Base-by-base conservation (phyloP, 2,113 vertebrate species). In the Chlorodrepanis virens region DNA sequence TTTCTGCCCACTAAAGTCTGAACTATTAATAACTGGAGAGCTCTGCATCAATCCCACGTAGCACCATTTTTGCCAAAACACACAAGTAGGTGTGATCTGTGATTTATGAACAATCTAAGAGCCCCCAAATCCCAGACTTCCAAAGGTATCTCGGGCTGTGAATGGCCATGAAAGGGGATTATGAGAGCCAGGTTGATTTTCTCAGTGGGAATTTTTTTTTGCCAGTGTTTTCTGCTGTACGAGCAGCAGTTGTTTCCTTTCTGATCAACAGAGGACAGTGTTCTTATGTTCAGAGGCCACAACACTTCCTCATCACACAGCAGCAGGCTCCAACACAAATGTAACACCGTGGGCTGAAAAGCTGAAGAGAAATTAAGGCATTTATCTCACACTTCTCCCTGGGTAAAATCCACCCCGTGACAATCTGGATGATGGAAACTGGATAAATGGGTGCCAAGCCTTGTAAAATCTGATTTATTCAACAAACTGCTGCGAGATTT, bases 261-360 rank as follows among this genome's bases (percentile, higher is more conserved):
- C 96, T 68, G 88, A 96, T 96, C 96, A 96, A 96, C 94, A 95
- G 96, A 95, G 96, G 96, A 96, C 94, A 96, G 94, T 94, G 1
- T 96, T 96, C 95, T 91, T 95, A 96, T 97, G 40, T 94, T 83
- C 83, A 94, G 93, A 90, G 64, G 31, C 85, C 42, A 74, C 72
- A 92, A 27, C 28, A 86, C 11, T 9, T 88, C 82, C 72, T 91
- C 81, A 75, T 60, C 64, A 61, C 64, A 31, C 92, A 59, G 90
- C 92, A 96, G 72, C 92, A 49, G 42, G 71, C 81, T 76, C 61
- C 65, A 85, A 79, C 52, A 40, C 49, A 33, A 86, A 45, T 31
- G 35, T 14, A 90, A 64, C 72, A 35, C 56, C 85, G 24, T 0
- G 42, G 54, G 23, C 50, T 39, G 52, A 52, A 61, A 63, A 70